Base-by-base conservation (phyloP, 1,140 invertebrate species). In the Drosophila guanche region DNA sequence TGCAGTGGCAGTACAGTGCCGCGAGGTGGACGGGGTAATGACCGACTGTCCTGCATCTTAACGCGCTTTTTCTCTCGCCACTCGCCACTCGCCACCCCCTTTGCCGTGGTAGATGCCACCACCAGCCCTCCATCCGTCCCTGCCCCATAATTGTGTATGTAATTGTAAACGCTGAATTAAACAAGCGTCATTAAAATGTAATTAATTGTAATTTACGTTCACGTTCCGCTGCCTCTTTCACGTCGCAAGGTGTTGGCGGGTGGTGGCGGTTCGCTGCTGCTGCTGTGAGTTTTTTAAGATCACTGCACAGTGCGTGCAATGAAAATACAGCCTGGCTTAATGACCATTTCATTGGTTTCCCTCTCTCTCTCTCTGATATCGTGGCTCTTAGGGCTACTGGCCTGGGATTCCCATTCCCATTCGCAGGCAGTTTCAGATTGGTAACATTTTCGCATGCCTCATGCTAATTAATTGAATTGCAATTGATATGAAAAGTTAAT, bases 171-270 rank as follows among this genome's bases (percentile, higher is more conserved):
- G 85, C 77, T 89, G 80, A 89, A 89, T 89, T 89, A 89, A 89
- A 89, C 85, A 89, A 89, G 85, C 85, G 85, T 89, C 85, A 89
- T 89, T 89, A 89, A 89, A 89, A 89, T 89, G 85, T 89, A 89
- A 89, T 89, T 89, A 89, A 89, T 89, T 89, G 85, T 89, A 89
- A 89, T 89, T 89, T 89, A 89, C 85, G 79, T 89, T 76, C 50
- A 71, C 75, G 75, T 80, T 47, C 55, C 72, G 47, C 43, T 72
- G 71, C 67, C 59, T 37, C 69, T 37, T 63, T 58, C 80, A 53
- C 80, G 76, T 85, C 61, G 57, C 46, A 79, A 86, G 76, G 80
- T 86, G 80, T 76, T 76, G 67, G 42, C 43, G 48, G 23, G 62
- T 25, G n/a, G 48, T 63, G 56, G 47, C 48, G 27, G 25, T 41